Evolutionary conservation across 2,113 vertebrate genomes (phyloP).

Genomic region (Pterocles burchelli): DNA sequence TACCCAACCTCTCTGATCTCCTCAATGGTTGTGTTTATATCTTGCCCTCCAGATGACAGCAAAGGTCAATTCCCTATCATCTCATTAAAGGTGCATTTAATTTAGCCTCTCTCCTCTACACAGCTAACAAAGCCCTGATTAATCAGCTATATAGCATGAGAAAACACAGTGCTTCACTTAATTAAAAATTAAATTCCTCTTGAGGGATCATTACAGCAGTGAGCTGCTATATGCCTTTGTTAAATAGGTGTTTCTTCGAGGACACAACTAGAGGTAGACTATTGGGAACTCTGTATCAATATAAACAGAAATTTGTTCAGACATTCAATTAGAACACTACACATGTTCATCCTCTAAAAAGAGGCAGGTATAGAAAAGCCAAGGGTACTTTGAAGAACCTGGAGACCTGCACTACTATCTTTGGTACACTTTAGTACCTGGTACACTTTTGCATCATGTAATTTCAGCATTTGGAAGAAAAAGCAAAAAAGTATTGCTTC

Average conservation of each 20-base stretch:
- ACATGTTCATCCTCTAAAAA: background rate
- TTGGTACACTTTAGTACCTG: background rate
- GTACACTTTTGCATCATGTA: background rate
- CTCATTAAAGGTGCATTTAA: constrained; percentile 70
- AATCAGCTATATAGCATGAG: constrained; percentile 70
- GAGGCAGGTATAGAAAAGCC: background rate
- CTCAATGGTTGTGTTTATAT: constrained; percentile 7
- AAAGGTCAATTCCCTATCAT: constrained; percentile 59
- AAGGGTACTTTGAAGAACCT: background rate
- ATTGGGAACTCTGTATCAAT: constrained; percentile 8
- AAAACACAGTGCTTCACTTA: constrained; percentile 74
- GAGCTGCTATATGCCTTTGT: constrained; percentile 9
- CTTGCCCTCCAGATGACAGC: constrained; percentile 41
- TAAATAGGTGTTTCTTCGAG: constrained; percentile 64
- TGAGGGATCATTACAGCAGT: constrained; percentile 56
- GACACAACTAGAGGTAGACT: constrained; percentile 31
- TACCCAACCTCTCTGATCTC: background rate
- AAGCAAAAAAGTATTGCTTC: background rate
- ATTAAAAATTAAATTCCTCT: constrained; percentile 80
- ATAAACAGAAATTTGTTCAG: constrained; percentile 46
- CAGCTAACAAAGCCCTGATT: constrained; percentile 65
- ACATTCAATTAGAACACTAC: constrained; percentile 28
- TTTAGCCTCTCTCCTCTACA: constrained; percentile 53
- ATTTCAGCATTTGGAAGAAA: background rate
- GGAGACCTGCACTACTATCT: background rate